These are phyloP conservation scores for Eustalomyia histrio DNA, from an alignment of 2,888 invertebrate species.

Conservation along the genomic window DNA sequence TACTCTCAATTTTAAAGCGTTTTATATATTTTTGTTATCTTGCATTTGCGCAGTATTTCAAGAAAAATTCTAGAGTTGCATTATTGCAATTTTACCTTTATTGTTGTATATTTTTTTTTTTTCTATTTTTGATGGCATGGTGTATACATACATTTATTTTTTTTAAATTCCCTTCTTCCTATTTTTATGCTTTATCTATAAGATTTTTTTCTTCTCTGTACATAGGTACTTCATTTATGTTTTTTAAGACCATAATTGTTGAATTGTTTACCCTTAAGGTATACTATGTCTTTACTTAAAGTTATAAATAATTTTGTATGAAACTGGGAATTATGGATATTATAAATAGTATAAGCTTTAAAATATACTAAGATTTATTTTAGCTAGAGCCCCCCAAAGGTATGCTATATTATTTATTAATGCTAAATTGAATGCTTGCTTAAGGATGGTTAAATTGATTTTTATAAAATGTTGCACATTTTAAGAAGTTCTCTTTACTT, in stretches of 20 bases:
- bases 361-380: not conserved
- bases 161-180: not conserved
- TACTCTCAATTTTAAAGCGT: slow-evolving; percentile 4
- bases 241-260: slow-evolving; percentile 38
- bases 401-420: not conserved
- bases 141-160: not conserved
- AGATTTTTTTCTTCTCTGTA: not conserved
- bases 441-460: too few species aligned
- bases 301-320: not conserved
- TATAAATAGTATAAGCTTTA: not conserved
- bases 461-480: too few species aligned
- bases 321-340: not conserved
- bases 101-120: slow-evolving; percentile 29
- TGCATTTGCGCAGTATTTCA: slow-evolving; percentile 62
- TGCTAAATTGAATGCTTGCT: too few species aligned
- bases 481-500: too few species aligned
- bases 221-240: not conserved
- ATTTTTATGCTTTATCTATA: not conserved
- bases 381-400: not conserved
- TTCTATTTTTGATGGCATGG: not conserved
- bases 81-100: slow-evolving; percentile 62
- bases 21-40: slow-evolving; percentile 33
- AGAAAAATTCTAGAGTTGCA: slow-evolving; percentile 55
- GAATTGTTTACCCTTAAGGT: slow-evolving; percentile 22
- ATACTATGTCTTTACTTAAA: not conserved